These are phyloP conservation scores for Naja naja DNA, from an alignment of 2,113 vertebrate genomes.

Conservation along the genomic window DNA sequence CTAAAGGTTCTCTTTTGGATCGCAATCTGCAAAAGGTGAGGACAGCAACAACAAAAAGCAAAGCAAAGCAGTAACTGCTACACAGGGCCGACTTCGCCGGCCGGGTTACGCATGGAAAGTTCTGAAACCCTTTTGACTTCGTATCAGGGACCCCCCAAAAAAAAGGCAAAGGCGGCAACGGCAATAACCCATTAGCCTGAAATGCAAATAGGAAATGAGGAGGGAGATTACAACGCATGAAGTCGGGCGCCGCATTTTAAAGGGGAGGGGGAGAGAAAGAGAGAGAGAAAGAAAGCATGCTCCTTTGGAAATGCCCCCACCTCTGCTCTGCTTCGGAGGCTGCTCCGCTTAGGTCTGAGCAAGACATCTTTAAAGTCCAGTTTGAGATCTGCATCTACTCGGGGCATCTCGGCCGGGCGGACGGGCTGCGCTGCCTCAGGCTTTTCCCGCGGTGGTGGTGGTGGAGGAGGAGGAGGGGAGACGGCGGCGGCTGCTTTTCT, in stretches of 20 bases:
- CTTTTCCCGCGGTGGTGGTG: not conserved
- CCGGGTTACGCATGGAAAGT: not conserved
- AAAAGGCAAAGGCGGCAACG: not conserved
- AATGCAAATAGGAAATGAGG: conserved; percentile 18
- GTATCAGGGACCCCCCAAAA: not conserved
- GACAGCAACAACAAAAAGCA: no score
- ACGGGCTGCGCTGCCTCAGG: not conserved
- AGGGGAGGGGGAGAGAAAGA: fast-evolving
- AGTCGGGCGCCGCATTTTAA: not conserved
- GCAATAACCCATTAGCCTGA: not conserved
- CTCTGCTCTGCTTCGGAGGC: conserved; percentile 94
- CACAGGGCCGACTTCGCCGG: not conserved
- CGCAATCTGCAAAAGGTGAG: not conserved
- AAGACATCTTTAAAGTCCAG: conserved; percentile 98
- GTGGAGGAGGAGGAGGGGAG: no score
- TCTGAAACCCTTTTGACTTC: not conserved
- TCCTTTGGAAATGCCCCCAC: conserved; percentile 66
- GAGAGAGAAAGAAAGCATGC: not conserved
- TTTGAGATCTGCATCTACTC: conserved; percentile 93
- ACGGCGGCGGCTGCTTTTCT: not conserved
- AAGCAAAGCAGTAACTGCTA: not conserved
- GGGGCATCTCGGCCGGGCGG: conserved; percentile 79
- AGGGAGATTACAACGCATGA: not conserved
- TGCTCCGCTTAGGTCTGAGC: conserved; percentile 95
- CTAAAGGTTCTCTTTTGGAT: not conserved